Evolutionary conservation across 2,113 vertebrate genomes (phyloP).

Genomic region (Equus przewalskii): DNA sequence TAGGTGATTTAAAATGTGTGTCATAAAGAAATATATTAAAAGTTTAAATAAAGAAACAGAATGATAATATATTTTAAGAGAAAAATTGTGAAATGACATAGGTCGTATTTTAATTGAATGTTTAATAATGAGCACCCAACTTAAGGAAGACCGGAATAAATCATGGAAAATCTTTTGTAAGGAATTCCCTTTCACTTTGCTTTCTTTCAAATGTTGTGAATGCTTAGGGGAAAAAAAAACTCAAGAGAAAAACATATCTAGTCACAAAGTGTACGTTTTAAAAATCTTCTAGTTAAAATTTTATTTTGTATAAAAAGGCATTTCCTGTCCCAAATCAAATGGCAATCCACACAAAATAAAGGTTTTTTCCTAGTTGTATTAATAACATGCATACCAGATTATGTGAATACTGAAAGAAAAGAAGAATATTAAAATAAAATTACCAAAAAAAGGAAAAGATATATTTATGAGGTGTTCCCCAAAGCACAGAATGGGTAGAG

Average conservation of each 20-base stretch:
- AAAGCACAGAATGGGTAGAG: neutral
- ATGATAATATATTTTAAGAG: conserved; percentile 66
- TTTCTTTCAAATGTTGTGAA: conserved; percentile 71
- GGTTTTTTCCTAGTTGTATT: neutral
- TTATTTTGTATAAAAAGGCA: conserved; percentile 81
- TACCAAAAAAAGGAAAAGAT: neutral
- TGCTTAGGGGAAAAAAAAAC: conserved; percentile 77
- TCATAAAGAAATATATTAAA: conserved; percentile 76
- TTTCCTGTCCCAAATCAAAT: conserved; percentile 80
- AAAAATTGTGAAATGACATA: neutral
- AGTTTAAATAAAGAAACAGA: conserved; percentile 73
- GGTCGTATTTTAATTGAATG: conserved; percentile 66
- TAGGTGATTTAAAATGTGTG: conserved; percentile 64
- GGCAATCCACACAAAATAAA: conserved; percentile 83
- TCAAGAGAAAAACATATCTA: conserved; percentile 76
- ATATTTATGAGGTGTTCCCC: neutral
- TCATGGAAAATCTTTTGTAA: conserved; percentile 65
- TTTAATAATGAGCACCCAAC: conserved; percentile 59
- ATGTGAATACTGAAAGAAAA: neutral
- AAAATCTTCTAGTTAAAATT: conserved; percentile 60
- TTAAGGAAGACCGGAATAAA: conserved; percentile 58
- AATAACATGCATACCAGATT: neutral
- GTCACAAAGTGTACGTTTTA: neutral
- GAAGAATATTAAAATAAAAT: conserved; percentile 3
- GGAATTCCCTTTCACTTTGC: conserved; percentile 60